These are phyloP conservation scores for Erpobdella octoculata DNA, from an alignment of 2,888 invertebrate species.

Conservation along the genomic window DNA sequence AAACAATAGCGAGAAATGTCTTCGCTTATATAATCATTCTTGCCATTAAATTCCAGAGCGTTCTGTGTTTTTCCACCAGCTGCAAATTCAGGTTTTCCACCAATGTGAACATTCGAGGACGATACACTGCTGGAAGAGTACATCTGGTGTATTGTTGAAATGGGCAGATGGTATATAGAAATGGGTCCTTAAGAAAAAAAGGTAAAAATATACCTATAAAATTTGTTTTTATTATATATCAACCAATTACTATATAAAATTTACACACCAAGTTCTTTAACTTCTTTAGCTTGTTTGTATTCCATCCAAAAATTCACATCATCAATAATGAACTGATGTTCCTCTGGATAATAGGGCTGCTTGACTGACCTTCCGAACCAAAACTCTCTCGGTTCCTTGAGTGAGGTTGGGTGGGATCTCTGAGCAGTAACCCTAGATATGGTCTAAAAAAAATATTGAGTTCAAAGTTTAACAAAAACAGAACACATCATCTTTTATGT, in stretches of 20 bases:
- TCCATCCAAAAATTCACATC: constrained; percentile 47
- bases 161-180: constrained; percentile 42
- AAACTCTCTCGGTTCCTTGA: constrained; percentile 37
- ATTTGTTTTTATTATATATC: not conserved
- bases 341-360: constrained; percentile 30
- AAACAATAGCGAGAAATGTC: not conserved
- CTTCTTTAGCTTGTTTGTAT: constrained; percentile 39
- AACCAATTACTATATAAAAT: not conserved
- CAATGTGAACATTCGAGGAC: constrained; percentile 13
- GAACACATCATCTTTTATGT: no score
- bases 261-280: constrained; percentile 43
- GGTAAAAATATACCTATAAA: not conserved
- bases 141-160: constrained; percentile 38
- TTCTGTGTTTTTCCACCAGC: constrained; percentile 32
- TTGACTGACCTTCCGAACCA: constrained; percentile 46
- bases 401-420: no score
- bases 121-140: not conserved
- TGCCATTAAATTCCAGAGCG: constrained; percentile 41
- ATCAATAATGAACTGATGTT: constrained; percentile 43
- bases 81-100: constrained; percentile 33
- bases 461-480: no score
- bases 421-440: no score
- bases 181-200: constrained; percentile 42
- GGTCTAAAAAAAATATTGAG: no score
- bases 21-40: constrained; percentile 40